phyloP scores from a whole-genome alignment of 2,797 vertebrate species.

The Sphaeramia orbicularis region DNA sequence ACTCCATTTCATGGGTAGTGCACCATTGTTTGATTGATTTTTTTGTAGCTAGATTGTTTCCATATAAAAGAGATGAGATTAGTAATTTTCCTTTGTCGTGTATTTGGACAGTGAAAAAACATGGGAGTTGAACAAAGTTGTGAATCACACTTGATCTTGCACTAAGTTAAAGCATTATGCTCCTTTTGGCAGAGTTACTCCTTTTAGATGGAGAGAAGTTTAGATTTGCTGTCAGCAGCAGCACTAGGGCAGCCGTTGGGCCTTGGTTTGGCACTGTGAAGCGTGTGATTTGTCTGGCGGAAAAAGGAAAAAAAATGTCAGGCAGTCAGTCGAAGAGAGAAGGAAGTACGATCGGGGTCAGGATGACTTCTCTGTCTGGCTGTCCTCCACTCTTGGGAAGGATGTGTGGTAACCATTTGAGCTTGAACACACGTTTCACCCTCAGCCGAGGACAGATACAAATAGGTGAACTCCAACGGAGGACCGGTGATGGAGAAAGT shows the following conservation, averaged over 20 bases:
- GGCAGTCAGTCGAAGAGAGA: constrained; percentile 46
- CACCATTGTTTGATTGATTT: background rate
- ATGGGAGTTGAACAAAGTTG: background rate
- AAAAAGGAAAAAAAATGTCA: constrained; percentile 23
- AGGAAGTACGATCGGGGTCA: constrained; percentile 71
- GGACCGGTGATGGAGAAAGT: constrained; percentile 12
- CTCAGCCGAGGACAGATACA: constrained; percentile 38
- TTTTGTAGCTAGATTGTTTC: background rate
- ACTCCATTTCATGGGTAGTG: background rate
- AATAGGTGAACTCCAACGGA: constrained; percentile 43
- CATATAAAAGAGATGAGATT: constrained; percentile 12
- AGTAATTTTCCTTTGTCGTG: background rate
- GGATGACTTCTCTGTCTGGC: constrained; percentile 70
- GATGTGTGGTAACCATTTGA: constrained; percentile 34
- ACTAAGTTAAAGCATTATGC: background rate
- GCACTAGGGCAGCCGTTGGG: constrained; percentile 13
- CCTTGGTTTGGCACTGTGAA: constrained; percentile 62
- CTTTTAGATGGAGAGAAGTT: constrained; percentile 49
- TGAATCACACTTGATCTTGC: constrained; percentile 11
- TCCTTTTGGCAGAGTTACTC: constrained; percentile 30
- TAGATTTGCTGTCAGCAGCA: constrained; percentile 40
- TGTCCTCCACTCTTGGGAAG: constrained; percentile 37
- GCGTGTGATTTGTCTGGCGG: constrained; percentile 63
- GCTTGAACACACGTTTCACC: constrained; percentile 35
- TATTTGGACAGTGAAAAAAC: background rate